Percentiles rank a stretch among this genome's conserved stretches.
These are phyloP conservation scores for Coluber constrictor DNA, from an alignment of 2,797 vertebrate species.

Conservation along the genomic window DNA sequence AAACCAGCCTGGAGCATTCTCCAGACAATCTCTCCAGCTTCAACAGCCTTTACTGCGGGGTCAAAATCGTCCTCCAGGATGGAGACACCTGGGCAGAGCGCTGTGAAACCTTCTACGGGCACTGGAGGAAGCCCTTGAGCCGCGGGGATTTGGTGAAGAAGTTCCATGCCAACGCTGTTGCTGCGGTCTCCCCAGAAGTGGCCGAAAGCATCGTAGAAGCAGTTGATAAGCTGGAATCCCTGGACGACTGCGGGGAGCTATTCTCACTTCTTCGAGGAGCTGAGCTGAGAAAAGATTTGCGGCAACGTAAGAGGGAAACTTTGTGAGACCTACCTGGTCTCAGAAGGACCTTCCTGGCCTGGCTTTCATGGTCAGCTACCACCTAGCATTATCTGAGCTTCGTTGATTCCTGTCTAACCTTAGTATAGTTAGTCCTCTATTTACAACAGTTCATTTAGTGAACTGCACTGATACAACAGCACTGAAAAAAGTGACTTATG, in stretches of 20 bases:
- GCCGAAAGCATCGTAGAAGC: slow-evolving; percentile 75
- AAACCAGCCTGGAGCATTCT: slow-evolving; percentile 77
- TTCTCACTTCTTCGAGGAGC: slow-evolving; percentile 72
- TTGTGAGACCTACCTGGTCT: background rate
- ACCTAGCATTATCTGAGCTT: background rate
- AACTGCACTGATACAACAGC: background rate
- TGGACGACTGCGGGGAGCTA: slow-evolving; percentile 73
- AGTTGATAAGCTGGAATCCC: slow-evolving; percentile 76
- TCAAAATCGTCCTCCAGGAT: slow-evolving; percentile 65
- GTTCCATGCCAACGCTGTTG: slow-evolving; percentile 77
- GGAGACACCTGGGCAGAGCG: slow-evolving; percentile 57
- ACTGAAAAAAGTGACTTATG: no score
- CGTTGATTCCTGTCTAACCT: background rate
- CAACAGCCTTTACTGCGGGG: slow-evolving; percentile 84
- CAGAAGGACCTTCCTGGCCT: background rate
- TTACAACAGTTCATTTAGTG: background rate
- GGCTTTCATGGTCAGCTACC: background rate
- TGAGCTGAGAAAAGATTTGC: background rate
- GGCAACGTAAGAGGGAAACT: background rate
- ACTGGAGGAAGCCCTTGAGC: slow-evolving; percentile 90
- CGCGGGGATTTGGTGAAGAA: slow-evolving; percentile 81
- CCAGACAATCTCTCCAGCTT: slow-evolving; percentile 84
- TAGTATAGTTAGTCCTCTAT: no score
- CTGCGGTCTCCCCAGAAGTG: slow-evolving; percentile 67
- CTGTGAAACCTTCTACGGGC: slow-evolving; percentile 87